Conservation (phyloP, 2,888 invertebrate genomes). For the Rosalia funebris region DNA sequence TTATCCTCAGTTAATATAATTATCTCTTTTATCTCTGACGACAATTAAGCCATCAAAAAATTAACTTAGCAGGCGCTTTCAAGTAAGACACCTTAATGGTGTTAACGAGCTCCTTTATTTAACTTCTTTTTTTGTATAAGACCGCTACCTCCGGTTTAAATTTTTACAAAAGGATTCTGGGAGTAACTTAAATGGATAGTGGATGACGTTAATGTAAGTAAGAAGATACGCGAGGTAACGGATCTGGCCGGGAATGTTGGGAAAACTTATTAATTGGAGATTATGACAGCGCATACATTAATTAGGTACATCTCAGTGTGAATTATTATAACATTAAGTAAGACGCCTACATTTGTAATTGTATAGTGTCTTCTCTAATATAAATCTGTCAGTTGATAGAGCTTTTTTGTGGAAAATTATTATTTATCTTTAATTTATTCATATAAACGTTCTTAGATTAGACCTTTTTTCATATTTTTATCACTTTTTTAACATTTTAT, state of each 20-base stretch:
- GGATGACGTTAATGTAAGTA: constrained; percentile 1
- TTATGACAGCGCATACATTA: constrained; percentile 12
- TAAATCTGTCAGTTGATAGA: no score
- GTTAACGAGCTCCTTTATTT: background rate
- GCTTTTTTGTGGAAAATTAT: no score
- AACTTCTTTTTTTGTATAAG: background rate
- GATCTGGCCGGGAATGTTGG: background rate
- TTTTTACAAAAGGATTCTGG: constrained; percentile 5
- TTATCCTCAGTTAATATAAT: no score
- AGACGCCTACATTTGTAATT: constrained; percentile 7
- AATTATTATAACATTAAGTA: constrained; percentile 11
- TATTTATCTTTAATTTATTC: no score
- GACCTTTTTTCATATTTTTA: no score
- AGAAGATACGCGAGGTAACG: background rate
- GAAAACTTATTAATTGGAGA: constrained; percentile 19
- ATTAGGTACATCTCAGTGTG: constrained; percentile 5
- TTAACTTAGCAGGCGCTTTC: no score
- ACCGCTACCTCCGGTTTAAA: background rate
- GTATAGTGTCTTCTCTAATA: no score
- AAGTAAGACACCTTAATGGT: background rate
- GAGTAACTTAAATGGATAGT: constrained; percentile 7
- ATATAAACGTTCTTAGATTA: no score
- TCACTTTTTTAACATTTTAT: no score
- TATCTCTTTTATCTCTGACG: no score
- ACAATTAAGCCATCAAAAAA: no score